These are phyloP conservation scores for Dilophus febrilis DNA, from an alignment of 2,888 invertebrate species.

Conservation along the genomic window DNA sequence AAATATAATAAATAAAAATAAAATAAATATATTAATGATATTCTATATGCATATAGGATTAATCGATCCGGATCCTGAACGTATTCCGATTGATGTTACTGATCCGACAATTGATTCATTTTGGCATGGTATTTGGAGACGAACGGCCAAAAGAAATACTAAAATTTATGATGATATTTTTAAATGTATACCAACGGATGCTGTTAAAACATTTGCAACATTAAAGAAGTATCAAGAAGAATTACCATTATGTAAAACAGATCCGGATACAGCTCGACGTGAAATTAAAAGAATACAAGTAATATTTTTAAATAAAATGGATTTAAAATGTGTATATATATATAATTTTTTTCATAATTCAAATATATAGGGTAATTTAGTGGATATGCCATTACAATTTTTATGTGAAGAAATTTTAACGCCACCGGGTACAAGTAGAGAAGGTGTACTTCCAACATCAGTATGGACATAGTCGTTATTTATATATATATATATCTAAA, in stretches of 20 bases:
- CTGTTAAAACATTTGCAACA: slow-evolving; percentile 57
- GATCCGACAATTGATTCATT: slow-evolving; percentile 73
- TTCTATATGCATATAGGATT: slow-evolving; percentile 26
- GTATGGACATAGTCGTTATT: slow-evolving; percentile 52
- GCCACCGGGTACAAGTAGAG: slow-evolving; percentile 67
- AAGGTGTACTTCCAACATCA: slow-evolving; percentile 81
- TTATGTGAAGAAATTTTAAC: slow-evolving; percentile 72
- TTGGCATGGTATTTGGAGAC: slow-evolving; percentile 70
- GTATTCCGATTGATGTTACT: slow-evolving; percentile 39
- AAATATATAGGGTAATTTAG: slow-evolving; percentile 56
- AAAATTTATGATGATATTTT: slow-evolving; percentile 85
- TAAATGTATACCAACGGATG: slow-evolving; percentile 75
- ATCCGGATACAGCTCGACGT: slow-evolving; percentile 53
- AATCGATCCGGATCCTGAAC: slow-evolving; percentile 31
- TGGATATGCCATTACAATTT: slow-evolving; percentile 77
- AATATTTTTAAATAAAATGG: not conserved
- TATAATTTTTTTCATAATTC: slow-evolving; percentile 1
- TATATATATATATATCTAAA: too few relatives aligned
- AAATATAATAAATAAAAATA: slow-evolving; percentile 25
- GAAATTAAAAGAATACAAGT: slow-evolving; percentile 59
- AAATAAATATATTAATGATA: slow-evolving; percentile 5
- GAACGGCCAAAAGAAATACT: slow-evolving; percentile 66
- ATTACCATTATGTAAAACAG: slow-evolving; percentile 49
- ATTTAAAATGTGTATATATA: not conserved
- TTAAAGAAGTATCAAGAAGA: slow-evolving; percentile 62